phyloP scores from a whole-genome alignment of 2,888 invertebrate genomes.

The Mechanitis messenoides region DNA sequence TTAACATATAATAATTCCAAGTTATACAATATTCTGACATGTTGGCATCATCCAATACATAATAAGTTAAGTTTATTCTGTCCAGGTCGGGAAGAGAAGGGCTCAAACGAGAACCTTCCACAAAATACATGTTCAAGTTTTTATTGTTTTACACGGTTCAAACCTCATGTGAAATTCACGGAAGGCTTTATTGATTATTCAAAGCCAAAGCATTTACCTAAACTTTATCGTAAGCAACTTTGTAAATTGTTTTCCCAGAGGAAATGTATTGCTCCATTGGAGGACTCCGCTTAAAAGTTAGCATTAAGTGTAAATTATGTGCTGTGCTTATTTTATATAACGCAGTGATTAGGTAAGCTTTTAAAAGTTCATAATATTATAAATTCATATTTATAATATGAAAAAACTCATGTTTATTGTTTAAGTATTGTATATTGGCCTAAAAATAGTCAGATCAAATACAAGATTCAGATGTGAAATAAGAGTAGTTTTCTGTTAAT shows the following conservation, averaged over 20 bases:
- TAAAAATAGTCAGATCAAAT: no score
- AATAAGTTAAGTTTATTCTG: background rate
- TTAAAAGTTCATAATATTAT: background rate
- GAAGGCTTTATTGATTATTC: conserved; percentile 23
- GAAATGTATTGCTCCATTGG: conserved; percentile 23
- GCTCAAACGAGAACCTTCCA: conserved; percentile 1
- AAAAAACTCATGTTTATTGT: no score
- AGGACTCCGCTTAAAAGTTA: conserved; percentile 9
- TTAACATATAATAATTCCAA: background rate
- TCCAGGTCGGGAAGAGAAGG: background rate
- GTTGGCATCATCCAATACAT: background rate
- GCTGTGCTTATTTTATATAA: background rate
- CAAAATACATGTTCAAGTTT: conserved; percentile 5
- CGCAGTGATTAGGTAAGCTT: background rate
- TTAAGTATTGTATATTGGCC: no score
- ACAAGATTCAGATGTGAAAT: no score
- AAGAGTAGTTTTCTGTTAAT: no score
- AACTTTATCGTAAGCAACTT: conserved; percentile 27
- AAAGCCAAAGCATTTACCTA: conserved; percentile 24
- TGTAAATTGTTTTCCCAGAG: conserved; percentile 26
- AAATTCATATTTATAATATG: background rate
- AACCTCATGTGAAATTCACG: conserved; percentile 18
- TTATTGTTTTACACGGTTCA: conserved; percentile 8
- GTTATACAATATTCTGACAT: background rate
- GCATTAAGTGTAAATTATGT: background rate